Evolutionary conservation across 2,113 vertebrate genomes (phyloP).

Genomic region (Polypterus bichir): DNA sequence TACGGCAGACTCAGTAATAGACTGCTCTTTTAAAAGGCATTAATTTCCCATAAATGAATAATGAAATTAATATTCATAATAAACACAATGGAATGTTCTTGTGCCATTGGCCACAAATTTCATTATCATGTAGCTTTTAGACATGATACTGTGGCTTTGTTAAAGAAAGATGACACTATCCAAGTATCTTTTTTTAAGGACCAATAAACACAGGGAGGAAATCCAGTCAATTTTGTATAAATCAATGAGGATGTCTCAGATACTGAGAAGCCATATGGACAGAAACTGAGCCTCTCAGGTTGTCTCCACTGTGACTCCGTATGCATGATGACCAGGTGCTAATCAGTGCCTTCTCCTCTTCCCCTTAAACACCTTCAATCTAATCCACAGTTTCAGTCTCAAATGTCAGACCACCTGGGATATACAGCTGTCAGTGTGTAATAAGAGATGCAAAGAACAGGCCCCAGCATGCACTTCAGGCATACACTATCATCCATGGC

Average conservation of each 20-base stretch:
- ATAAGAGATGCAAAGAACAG: conserved; percentile 50
- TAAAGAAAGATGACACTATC: conserved; percentile 3
- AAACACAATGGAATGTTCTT: too few relatives aligned
- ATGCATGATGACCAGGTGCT: conserved; percentile 66
- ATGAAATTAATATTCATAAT: too few relatives aligned
- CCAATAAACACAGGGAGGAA: conserved; percentile 27
- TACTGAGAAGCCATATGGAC: conserved; percentile 79
- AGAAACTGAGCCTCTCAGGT: conserved; percentile 80
- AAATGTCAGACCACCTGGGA: conserved; percentile 97
- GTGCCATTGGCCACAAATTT: too few relatives aligned
- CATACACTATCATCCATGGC: conserved; percentile 30
- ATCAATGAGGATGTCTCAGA: conserved; percentile 72
- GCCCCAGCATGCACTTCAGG: conserved; percentile 29
- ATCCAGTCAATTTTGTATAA: conserved; percentile 63
- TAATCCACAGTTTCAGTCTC: conserved; percentile 70
- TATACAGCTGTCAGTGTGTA: conserved; percentile 81
- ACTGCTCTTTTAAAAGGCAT: too few relatives aligned
- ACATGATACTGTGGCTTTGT: too few relatives aligned
- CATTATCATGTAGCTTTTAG: too few relatives aligned
- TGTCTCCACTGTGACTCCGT: conserved; percentile 67
- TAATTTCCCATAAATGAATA: too few relatives aligned
- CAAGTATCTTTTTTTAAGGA: conserved; percentile 37
- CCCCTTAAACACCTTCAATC: conserved; percentile 76
- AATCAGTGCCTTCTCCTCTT: conserved; percentile 55
- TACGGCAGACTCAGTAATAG: too few relatives aligned